Evolutionary conservation across 1,140 invertebrate genomes (phyloP).

Genomic region (Drosophila kikkawai): DNA sequence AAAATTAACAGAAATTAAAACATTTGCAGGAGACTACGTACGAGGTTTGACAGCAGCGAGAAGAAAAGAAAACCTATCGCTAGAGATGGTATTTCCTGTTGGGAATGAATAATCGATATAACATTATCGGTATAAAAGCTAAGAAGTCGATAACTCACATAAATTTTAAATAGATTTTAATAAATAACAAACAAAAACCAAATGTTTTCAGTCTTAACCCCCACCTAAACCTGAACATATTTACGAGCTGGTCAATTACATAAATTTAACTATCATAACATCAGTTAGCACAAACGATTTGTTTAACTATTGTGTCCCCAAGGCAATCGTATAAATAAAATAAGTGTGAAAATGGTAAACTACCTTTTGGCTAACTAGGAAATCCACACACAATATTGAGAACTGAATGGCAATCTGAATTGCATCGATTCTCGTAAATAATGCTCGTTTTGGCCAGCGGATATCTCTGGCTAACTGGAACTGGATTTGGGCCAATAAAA

Average conservation of each 20-base stretch:
- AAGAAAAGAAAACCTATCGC: neutral
- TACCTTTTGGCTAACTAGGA: neutral
- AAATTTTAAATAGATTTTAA: neutral
- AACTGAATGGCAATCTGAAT: constrained; percentile 45
- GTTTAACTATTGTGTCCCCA: constrained; percentile 8
- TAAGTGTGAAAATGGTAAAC: constrained; percentile 30
- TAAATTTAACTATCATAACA: constrained; percentile 16
- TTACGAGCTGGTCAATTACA: neutral
- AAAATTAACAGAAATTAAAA: neutral
- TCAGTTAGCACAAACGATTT: constrained; percentile 28
- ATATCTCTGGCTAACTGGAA: constrained; percentile 28
- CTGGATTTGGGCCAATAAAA: constrained; percentile 63
- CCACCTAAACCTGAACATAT: neutral
- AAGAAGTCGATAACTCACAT: neutral
- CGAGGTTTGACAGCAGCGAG: neutral
- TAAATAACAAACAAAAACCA: neutral
- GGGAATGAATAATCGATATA: neutral
- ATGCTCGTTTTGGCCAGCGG: constrained; percentile 40
- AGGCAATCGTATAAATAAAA: constrained; percentile 1
- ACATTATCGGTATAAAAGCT: neutral
- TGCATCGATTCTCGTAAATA: constrained; percentile 61
- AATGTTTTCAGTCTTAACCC: neutral
- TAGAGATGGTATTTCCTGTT: neutral
- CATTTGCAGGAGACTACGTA: neutral
- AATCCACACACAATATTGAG: constrained; percentile 8